phyloP scores from a whole-genome alignment of 2,113 vertebrate species.

The Cercopithecus mona region DNA sequence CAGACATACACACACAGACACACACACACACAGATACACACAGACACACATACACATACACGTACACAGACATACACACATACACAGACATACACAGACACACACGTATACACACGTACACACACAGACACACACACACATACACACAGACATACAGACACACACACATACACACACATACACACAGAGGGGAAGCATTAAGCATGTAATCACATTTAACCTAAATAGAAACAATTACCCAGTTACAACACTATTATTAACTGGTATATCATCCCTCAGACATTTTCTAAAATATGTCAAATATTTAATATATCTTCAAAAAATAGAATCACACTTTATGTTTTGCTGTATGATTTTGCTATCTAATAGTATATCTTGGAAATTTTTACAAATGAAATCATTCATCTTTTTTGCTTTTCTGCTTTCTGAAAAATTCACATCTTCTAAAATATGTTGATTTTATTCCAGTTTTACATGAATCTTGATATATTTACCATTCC shows the following conservation, averaged over 20 bases:
- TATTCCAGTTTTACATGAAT: neutral
- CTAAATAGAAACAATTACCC: neutral
- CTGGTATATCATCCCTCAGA: neutral
- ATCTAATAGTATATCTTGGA: neutral
- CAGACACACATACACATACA: neutral
- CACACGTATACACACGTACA: fast-evolving
- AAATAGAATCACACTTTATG: neutral
- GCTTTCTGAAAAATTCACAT: neutral
- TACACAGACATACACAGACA: fast-evolving
- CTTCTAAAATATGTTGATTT: neutral
- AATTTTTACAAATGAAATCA: neutral
- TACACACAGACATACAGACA: fast-evolving
- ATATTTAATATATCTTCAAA: neutral
- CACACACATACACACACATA: neutral
- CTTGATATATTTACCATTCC: neutral
- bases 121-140: neutral
- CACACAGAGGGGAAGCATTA: neutral
- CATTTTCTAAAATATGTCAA: constrained; percentile 1
- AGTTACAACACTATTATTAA: neutral
- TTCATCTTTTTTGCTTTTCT: neutral
- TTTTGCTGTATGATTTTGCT: neutral
- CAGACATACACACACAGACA: fast-evolving
- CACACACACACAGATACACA: neutral
- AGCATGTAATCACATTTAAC: neutral
- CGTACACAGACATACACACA: neutral